Evolutionary conservation across 2,888 invertebrate genomes (phyloP), one percentile per base, ranked within the genome.

Genomic region (Steinernema hermaphroditum): DNA sequence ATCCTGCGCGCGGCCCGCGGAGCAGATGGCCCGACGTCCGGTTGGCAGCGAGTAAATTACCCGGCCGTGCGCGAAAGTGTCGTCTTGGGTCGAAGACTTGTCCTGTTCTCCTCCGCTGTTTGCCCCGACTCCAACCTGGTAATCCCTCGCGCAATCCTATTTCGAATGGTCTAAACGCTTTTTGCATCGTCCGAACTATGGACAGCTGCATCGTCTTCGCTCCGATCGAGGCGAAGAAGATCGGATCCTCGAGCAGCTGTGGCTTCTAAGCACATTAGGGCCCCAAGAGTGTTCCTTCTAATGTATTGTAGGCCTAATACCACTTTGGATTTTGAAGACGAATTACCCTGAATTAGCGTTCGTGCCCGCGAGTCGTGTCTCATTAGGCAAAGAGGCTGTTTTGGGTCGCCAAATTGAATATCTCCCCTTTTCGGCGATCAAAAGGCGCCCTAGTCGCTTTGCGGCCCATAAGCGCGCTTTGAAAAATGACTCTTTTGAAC

Each of bases 1-100:
- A 62, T 62, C 62, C 62, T 62, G 62, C 9, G 62, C 46, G 62
- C 24, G 62, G 27, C 37, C 37, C 46, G n/a, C 46, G 22, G 46
- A 62, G 62, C 62, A 62, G 62, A 62, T 62, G 62, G 62, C 62
- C 62, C 62, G 29, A 34, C 62, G 62, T 62, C 62, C 62, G 62
- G 62, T 62, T 62, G 62, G 62, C 62, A 62, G 62, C 62, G 32
- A 62, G 62, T 62, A 62, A 62, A 62, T 62, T 62, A 62, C 62
- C 62, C 62, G 62, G 27, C 27, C 50, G 50, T 24, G 50, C 46
- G n/a, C 62, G 62, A 62, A 46, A 62, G 62, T 62, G 62, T 29
- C 62, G 62, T 62, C 62, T 62, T 62, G 27, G 62, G 62, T 62
- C n/a, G 62, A 1, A 29, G 29, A 62, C 62, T 62, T 62, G 62